Evolutionary conservation across 2,113 vertebrate species (phyloP).

Genomic region (Protobothrops mucrosquamatus): DNA sequence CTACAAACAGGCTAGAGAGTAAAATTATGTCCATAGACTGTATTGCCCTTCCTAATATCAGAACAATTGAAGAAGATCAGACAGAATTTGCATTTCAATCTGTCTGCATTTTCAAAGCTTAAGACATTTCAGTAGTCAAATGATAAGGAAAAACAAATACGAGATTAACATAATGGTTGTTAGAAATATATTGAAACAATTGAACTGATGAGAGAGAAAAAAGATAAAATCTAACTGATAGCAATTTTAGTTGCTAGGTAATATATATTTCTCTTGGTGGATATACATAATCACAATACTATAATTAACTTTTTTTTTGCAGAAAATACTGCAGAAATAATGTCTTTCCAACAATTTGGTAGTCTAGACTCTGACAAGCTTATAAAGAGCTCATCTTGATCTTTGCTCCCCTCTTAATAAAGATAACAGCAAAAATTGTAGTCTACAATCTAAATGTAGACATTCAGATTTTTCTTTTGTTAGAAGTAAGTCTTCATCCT

Average conservation of each 20-base stretch:
- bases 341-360: too few relatives aligned
- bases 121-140: neutral
- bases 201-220: neutral
- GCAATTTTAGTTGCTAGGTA: neutral
- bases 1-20: neutral
- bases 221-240: neutral
- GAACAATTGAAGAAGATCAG: neutral
- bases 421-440: too few relatives aligned
- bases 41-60: neutral
- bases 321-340: too few relatives aligned
- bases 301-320: neutral
- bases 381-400: too few relatives aligned
- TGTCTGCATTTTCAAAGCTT: neutral
- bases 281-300: neutral
- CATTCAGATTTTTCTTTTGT: too few relatives aligned
- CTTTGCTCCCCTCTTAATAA: too few relatives aligned
- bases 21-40: neutral
- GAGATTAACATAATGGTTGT: neutral
- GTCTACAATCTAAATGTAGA: too few relatives aligned
- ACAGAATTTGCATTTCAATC: neutral
- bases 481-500: too few relatives aligned
- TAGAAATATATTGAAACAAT: neutral
- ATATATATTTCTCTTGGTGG: neutral
- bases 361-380: too few relatives aligned
- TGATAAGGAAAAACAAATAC: neutral